Base-by-base conservation (phyloP, 2,888 invertebrate species). In the Mesorhabditis spiculigera region DNA sequence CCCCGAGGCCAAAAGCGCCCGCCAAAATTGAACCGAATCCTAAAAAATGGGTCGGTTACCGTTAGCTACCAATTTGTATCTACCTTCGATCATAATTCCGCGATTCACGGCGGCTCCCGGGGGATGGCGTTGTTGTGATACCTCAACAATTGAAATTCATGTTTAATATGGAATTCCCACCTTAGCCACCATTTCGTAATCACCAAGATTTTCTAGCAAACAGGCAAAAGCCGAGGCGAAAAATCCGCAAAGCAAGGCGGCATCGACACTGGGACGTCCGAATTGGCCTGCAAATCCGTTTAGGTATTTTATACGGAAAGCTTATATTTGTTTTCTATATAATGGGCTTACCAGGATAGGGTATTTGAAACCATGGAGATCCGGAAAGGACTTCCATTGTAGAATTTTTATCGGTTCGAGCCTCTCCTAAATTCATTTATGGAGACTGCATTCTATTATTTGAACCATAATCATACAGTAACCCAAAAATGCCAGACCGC, bases 311-410 rank as follows among this genome's bases (percentile, higher is more conserved):
- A 28, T 28, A 28, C 28, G 28, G 28, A 28, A 28, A 28, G 28
- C 28, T 28, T 28, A 3, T 28, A 28, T 28, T 28, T 28, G 28
- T 28, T 28, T 28, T 28, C 28, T 28, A 28, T 28, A 28, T 28
- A 28, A 28, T 28, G 3, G 8, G 6, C 63, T 45, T 28, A 75
- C 80, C 78, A 10, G 82, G 82, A 71, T 80, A 73, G 3, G 82
- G 82, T n/a, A 81, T 69, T 63, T 82, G 80, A 28, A 82, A 58
- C 81, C 81, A 81, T 0, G 82, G 82, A 16, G 79, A 72, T 28
- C 76, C 70, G n/a, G 65, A 62, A 28, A 82, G 71, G 0, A 80
- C 78, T 4, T 68, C 65, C 43, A 81, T 45, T n/a, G 78, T 76
- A 13, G 68, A 69, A 42, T 81, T 77, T 63, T 82, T 79, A 73